Base-by-base conservation (phyloP, 64 coral and sea anemone genomes). In the Dendronephthya gigantea region DNA sequence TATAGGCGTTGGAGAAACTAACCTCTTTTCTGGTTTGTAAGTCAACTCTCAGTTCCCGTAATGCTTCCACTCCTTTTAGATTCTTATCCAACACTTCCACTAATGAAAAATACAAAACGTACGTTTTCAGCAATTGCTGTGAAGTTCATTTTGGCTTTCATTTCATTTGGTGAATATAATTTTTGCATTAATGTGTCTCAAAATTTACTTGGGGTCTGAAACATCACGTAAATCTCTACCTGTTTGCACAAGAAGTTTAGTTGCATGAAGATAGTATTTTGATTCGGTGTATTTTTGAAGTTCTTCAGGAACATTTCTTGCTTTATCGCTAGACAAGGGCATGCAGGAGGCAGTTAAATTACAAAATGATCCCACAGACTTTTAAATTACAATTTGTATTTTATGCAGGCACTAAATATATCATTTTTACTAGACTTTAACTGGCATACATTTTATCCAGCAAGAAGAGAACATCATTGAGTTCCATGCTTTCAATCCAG, bases 211-310 rank as follows among this genome's bases (percentile, higher is more conserved):
- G n/a, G n/a, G n/a, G n/a, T n/a, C n/a, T n/a, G n/a, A n/a, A n/a
- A n/a, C n/a, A n/a, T n/a, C n/a, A n/a, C 37, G 4, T 29, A 23
- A 52, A 16, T 33, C 81, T 27, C 14, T 13, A 98, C 95, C 95
- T 98, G 95, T 98, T 15, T 84, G 87, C 0, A 98, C 95, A 85
- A 98, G 95, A 35, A 93, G 90, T 31, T 98, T 92, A 76, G 95
- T 98, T 2, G 95, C 89, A 90, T 98, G 95, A 39, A 98, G 85
- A 35, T 98, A 98, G 56, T 98, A 98, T 69, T 98, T 98, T 32
- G 93, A 90, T 50, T 93, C 86, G 81, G 93, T 98, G 39, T 91
- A 93, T 82, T 98, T 93, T 48, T 93, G 92, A 75, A 98, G 93
- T 68, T 98, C 84, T 49, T 98, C 95, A 69, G 95, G 95, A 82